Evolutionary conservation across 1,140 invertebrate species (phyloP).

Genomic region (Druon quercuslanigerum): DNA sequence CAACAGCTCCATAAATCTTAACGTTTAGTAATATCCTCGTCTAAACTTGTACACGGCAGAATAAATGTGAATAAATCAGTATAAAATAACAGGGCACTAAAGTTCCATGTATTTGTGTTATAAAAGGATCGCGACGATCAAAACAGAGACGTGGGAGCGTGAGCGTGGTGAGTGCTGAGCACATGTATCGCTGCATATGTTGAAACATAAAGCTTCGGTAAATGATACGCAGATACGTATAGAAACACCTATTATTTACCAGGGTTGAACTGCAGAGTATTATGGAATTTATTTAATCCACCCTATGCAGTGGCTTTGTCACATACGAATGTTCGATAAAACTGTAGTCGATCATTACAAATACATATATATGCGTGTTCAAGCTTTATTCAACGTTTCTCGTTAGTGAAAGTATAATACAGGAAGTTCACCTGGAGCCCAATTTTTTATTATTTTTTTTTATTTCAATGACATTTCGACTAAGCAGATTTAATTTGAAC

Average conservation of each 20-base stretch:
- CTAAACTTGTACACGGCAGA: neutral
- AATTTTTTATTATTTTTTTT: conserved; percentile 7
- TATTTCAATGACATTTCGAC: conserved; percentile 11
- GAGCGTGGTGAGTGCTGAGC: no score
- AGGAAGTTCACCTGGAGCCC: conserved; percentile 28
- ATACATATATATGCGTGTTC: conserved; percentile 39
- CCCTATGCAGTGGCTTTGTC: conserved; percentile 67
- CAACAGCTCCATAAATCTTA: neutral
- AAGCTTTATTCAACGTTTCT: conserved; percentile 54
- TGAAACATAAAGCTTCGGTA: conserved; percentile 43
- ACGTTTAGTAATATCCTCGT: neutral
- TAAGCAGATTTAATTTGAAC: neutral
- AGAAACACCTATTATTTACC: conserved; percentile 60
- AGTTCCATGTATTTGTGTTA: no score
- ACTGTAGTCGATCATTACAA: conserved; percentile 56
- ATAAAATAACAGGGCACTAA: neutral
- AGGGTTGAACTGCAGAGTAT: conserved; percentile 67
- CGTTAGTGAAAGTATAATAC: conserved; percentile 55
- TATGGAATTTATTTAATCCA: conserved; percentile 73
- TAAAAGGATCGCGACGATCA: no score
- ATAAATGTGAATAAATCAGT: neutral
- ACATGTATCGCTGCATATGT: neutral
- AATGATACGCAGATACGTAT: conserved; percentile 49
- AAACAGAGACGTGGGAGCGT: no score
- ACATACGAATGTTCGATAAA: conserved; percentile 64